Evolutionary conservation across 2,113 vertebrate species (phyloP).

Genomic region (Neodon shergylaensis): DNA sequence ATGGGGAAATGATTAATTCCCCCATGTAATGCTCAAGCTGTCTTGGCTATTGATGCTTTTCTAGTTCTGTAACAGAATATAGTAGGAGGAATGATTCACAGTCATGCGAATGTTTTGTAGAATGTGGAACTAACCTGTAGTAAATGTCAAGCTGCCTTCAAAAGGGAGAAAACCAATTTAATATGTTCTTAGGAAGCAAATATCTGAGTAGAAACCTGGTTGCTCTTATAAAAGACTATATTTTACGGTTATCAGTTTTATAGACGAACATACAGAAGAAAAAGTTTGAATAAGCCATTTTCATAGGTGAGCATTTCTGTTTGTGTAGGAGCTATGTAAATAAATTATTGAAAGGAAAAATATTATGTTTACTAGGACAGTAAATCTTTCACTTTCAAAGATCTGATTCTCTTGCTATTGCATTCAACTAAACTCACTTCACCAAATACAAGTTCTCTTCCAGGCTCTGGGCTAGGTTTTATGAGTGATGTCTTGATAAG

Average conservation of each 20-base stretch:
- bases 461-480: neutral
- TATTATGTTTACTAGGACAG: neutral
- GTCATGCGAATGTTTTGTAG: slow-evolving; percentile 53
- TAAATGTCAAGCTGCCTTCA: slow-evolving; percentile 60
- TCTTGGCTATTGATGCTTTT: slow-evolving; percentile 46
- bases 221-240: slow-evolving; percentile 16
- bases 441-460: neutral
- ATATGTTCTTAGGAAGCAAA: slow-evolving; percentile 39
- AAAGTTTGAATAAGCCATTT: slow-evolving; percentile 40
- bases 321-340: slow-evolving; percentile 12
- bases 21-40: neutral
- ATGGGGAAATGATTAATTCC: slow-evolving; percentile 32
- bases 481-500: neutral
- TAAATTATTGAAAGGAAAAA: slow-evolving; percentile 33
- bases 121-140: slow-evolving; percentile 48
- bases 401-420: neutral
- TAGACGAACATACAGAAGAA: slow-evolving; percentile 6
- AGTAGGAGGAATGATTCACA: slow-evolving; percentile 21
- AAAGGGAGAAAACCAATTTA: neutral
- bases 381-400: neutral
- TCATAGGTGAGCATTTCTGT: neutral
- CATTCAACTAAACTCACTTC: neutral
- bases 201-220: slow-evolving; percentile 21
- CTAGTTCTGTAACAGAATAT: slow-evolving; percentile 50
- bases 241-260: slow-evolving; percentile 25